Evolutionary conservation across 1,140 invertebrate species (phyloP).

Genomic region (Drosophila punjabiensis): DNA sequence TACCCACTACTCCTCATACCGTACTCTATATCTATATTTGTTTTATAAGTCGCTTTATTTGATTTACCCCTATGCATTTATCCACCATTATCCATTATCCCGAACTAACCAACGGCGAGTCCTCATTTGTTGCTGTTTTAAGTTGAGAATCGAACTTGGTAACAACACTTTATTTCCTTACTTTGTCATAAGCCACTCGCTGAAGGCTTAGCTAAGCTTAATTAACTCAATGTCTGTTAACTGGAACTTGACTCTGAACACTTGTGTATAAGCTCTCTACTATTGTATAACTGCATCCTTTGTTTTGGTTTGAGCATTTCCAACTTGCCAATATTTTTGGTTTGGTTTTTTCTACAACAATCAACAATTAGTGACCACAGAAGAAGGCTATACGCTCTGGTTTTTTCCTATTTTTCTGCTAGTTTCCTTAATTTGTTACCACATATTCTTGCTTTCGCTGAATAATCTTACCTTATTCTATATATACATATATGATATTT

Average conservation of each 20-base stretch:
- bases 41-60: slow-evolving; percentile 52
- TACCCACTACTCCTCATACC: slow-evolving; percentile 35
- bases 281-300: slow-evolving; percentile 46
- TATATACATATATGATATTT: slow-evolving; percentile 50
- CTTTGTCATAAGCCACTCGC: slow-evolving; percentile 9
- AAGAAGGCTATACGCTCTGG: slow-evolving; percentile 33
- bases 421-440: slow-evolving; percentile 39
- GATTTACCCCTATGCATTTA: slow-evolving; percentile 42
- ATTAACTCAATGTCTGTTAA: slow-evolving; percentile 51
- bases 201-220: slow-evolving; percentile 39
- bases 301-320: slow-evolving; percentile 39
- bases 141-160: slow-evolving; percentile 40
- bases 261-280: slow-evolving; percentile 46
- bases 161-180: slow-evolving; percentile 16
- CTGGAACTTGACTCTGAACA: slow-evolving; percentile 41
- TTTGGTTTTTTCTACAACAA: slow-evolving; percentile 4
- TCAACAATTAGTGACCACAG: slow-evolving; percentile 27
- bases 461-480: slow-evolving; percentile 45
- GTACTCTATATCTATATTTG: slow-evolving; percentile 39
- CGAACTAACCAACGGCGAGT: slow-evolving; percentile 47
- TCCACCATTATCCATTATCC: slow-evolving; percentile 25
- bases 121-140: slow-evolving; percentile 43
- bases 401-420: slow-evolving; percentile 22
- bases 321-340: slow-evolving; percentile 2
- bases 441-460: slow-evolving; percentile 40